A percentile compares a stretch with the other conserved stretches of the same genome.
Conservation (phyloP, 2,888 invertebrate species). For the Cerceris rybyensis region DNA sequence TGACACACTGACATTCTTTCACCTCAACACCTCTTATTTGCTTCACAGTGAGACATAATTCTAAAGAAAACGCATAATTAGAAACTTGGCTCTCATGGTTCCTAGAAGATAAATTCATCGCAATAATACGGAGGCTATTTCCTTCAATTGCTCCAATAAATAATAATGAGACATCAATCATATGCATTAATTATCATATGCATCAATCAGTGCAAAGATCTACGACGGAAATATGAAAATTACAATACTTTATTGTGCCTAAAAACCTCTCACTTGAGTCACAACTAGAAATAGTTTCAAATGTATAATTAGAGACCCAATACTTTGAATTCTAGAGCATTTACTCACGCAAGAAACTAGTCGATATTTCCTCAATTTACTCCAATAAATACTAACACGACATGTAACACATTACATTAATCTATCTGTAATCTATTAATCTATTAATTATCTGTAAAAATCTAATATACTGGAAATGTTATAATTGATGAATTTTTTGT, state of each 20-base stretch:
- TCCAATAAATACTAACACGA: too few relatives aligned
- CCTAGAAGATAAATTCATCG: slow-evolving; percentile 13
- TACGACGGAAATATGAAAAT: too few relatives aligned
- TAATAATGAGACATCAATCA: too few relatives aligned
- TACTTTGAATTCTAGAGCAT: background rate
- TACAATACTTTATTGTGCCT: too few relatives aligned
- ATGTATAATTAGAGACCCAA: background rate
- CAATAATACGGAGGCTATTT: background rate
- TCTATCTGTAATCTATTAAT: too few relatives aligned
- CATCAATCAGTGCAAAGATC: too few relatives aligned
- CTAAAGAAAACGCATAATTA: slow-evolving; percentile 11
- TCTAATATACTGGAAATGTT: too few relatives aligned
- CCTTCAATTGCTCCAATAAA: too few relatives aligned
- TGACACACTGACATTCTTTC: slow-evolving; percentile 20
- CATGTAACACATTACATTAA: too few relatives aligned
- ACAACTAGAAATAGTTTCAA: background rate
- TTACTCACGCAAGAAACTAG: background rate
- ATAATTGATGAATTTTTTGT: too few relatives aligned
- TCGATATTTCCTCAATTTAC: background rate
- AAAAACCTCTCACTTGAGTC: too few relatives aligned
- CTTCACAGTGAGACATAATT: slow-evolving; percentile 24
- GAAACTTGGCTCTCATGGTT: slow-evolving; percentile 35
- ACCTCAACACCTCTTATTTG: slow-evolving; percentile 16
- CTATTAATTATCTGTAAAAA: too few relatives aligned
- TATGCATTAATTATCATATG: background rate